Percentiles rank a stretch among this genome's conserved stretches.
Conservation (phyloP, 2,888 invertebrate species). For the Myathropa florea region DNA sequence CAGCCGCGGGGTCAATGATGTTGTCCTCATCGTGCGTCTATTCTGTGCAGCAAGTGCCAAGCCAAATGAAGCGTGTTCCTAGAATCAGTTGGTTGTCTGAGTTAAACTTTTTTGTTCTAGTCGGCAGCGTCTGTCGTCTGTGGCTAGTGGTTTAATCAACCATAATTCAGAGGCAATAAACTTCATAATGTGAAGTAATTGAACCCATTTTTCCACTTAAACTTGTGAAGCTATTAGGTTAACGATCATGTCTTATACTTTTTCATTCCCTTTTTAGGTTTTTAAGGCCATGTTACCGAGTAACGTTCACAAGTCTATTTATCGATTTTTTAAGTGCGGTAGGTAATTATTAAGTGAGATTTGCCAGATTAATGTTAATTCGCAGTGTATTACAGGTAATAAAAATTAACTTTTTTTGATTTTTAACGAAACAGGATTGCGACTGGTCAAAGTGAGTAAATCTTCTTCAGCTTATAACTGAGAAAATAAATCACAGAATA, state of each 20-base stretch:
- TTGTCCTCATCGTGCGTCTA: not conserved
- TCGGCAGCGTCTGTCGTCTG: not conserved
- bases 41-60: not conserved
- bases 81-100: constrained; percentile 24
- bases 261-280: not conserved
- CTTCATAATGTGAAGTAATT: constrained; percentile 54
- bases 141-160: constrained; percentile 30
- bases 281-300: not conserved
- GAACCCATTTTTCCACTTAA: constrained; percentile 39
- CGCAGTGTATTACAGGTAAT: not conserved
- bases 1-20: constrained; percentile 48
- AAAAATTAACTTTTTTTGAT: not conserved
- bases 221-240: constrained; percentile 17
- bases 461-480: no score
- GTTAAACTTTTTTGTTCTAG: not conserved
- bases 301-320: not conserved
- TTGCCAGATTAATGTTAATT: not conserved
- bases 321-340: not conserved
- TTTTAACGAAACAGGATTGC: no score
- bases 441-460: no score
- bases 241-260: constrained; percentile 25
- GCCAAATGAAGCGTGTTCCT: constrained; percentile 12
- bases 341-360: not conserved
- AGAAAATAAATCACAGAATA: no score
- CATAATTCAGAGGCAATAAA: constrained; percentile 50